Evolutionary conservation across 2,888 invertebrate genomes (phyloP).

Genomic region (Andrena flavipes): DNA sequence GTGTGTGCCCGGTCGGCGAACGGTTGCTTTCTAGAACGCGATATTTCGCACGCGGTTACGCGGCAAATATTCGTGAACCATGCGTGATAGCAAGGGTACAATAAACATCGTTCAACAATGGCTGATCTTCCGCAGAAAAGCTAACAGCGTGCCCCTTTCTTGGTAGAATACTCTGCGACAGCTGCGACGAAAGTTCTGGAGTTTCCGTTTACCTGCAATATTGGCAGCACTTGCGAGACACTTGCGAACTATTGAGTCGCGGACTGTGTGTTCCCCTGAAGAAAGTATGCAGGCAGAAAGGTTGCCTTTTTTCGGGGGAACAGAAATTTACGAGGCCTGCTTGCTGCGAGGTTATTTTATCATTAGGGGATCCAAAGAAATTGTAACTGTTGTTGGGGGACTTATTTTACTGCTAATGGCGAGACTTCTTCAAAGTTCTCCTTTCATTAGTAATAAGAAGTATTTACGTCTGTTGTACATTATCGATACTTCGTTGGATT

Average conservation of each 20-base stretch:
- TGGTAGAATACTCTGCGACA: slow-evolving; percentile 7
- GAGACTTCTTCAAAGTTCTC: too few relatives aligned
- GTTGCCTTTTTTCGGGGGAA: not conserved
- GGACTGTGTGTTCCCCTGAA: not conserved
- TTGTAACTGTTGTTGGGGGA: too few relatives aligned
- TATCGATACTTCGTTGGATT: too few relatives aligned
- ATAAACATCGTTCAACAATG: slow-evolving; percentile 9
- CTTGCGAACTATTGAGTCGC: not conserved
- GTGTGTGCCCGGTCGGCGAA: slow-evolving; percentile 22
- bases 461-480: too few relatives aligned
- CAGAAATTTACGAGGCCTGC: too few relatives aligned
- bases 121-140: not conserved
- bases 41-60: not conserved
- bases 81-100: not conserved
- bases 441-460: too few relatives aligned
- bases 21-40: slow-evolving; percentile 5
- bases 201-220: not conserved
- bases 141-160: not conserved
- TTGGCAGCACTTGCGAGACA: not conserved
- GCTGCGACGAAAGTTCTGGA: slow-evolving; percentile 17
- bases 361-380: too few relatives aligned
- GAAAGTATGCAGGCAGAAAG: not conserved
- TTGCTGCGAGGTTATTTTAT: too few relatives aligned
- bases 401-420: too few relatives aligned
- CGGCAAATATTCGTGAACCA: not conserved